Evolutionary conservation across 1,140 invertebrate species (phyloP).

Genomic region (Oncopeltus fasciatus): DNA sequence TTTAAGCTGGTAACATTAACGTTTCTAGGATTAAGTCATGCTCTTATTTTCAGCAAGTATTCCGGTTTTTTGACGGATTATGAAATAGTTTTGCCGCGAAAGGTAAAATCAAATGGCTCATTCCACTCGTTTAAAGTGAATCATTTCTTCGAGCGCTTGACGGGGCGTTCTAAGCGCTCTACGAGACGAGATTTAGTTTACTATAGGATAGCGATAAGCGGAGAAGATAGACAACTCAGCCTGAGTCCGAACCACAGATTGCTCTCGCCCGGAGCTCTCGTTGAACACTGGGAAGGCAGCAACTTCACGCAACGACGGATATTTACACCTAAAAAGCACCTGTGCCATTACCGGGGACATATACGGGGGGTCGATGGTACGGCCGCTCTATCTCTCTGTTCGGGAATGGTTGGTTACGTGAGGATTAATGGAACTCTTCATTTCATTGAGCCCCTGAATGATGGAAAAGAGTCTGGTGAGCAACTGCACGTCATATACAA

Average conservation of each 20-base stretch:
- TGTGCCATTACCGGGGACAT: conserved; percentile 61
- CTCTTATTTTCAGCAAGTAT: conserved; percentile 2
- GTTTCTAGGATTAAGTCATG: too few species aligned
- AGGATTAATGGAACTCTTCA: conserved; percentile 23
- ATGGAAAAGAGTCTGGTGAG: conserved; percentile 31
- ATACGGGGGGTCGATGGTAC: conserved; percentile 46
- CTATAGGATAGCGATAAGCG: conserved; percentile 1
- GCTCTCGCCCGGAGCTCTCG: conserved; percentile 1
- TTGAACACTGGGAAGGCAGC: background rate
- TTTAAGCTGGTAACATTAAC: too few species aligned
- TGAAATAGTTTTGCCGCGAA: conserved; percentile 14
- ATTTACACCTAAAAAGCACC: conserved; percentile 5
- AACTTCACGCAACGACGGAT: background rate
- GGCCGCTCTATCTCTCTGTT: conserved; percentile 62
- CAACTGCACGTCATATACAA: conserved; percentile 36
- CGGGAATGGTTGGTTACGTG: conserved; percentile 53
- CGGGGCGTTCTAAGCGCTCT: background rate
- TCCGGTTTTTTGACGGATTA: conserved; percentile 12
- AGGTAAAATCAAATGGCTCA: conserved; percentile 11
- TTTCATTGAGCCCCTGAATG: conserved; percentile 35
- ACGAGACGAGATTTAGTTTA: conserved; percentile 5
- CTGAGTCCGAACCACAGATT: conserved; percentile 7
- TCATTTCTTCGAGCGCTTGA: background rate
- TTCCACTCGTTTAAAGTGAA: conserved; percentile 12
- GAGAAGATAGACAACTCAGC: background rate